Evolutionary conservation across 2,888 invertebrate genomes (phyloP), one percentile per base, ranked within the genome.

Genomic region (Hymenopus coronatus): DNA sequence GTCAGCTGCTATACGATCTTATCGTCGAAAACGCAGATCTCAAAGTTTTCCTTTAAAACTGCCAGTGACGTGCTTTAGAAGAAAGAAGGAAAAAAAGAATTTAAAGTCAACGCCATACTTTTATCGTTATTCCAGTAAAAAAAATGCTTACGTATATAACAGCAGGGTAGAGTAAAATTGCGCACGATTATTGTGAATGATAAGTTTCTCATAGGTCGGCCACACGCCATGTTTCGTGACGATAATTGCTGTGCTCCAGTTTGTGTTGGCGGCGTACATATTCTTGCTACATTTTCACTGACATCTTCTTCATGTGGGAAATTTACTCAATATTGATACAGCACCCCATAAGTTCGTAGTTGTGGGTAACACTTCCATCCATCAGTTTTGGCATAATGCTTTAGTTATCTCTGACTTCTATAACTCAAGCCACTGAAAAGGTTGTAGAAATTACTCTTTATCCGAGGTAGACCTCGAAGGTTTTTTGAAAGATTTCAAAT

Each of bases 191-290:
- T 33, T 70, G n/a, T 30, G n/a, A 0, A n/a, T 14, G 87, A 87
- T 87, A 87, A 33, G 30, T 87, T 82, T 40, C 70, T 70, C 86
- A 86, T 85, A 54, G 27, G 54, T 27, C 28, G 40, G 9, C 12
- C n/a, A 14, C 87, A 87, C 87, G 87, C 87, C 82, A 87, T 87
- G 82, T 87, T 87, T 40, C 87, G 82, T 87, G 87, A 15, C 8
- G 82, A 82, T 87, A 87, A 87, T 87, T 87, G 82, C 27, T 70
- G 2, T 70, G 15, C 54, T 25, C 54, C 54, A 70, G 20, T 70
- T 70, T 70, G 20, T 70, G 54, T 70, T 25, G 54, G 54, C 54
- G 54, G 20, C 20, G 15, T 54, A 54, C 15, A 15, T 54, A 54
- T 15, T 54, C 54, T 15, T 7, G 33, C 54, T 14, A 54, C 15